Percentiles rank a stretch among this genome's conserved stretches.
Conservation (phyloP, 2,797 vertebrate genomes). For the Tympanoctomys barrerae region DNA sequence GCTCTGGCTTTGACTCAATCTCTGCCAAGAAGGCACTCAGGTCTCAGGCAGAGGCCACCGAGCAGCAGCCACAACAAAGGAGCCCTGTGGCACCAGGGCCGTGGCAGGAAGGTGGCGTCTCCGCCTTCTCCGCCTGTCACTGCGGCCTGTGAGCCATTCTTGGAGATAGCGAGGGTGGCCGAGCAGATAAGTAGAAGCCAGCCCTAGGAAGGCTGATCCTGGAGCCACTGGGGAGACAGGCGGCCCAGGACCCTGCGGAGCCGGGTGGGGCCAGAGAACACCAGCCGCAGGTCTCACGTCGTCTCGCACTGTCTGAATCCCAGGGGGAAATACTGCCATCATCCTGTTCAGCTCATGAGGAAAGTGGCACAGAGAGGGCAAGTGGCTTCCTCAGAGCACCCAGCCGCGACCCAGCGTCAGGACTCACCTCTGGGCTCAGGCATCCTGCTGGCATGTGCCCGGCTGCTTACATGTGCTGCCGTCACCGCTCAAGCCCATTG, state of each 20-base stretch:
- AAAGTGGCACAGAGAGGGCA: neutral
- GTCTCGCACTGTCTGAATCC: fast-evolving
- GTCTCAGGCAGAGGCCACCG: fast-evolving
- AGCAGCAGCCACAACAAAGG: neutral
- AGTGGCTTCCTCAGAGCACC: neutral
- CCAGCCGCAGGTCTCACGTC: neutral
- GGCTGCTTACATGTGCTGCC: fast-evolving
- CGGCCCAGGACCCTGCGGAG: neutral
- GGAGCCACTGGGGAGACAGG: neutral
- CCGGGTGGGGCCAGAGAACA: neutral
- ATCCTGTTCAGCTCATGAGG: neutral
- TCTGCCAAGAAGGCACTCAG: conserved; percentile 73
- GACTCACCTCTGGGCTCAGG: neutral
- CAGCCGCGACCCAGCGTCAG: fast-evolving
- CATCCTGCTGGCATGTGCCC: fast-evolving
- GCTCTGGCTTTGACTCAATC: neutral
- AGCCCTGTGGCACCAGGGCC: conserved; percentile 1
- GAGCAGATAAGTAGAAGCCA: neutral
- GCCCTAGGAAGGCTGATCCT: neutral
- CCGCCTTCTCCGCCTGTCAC: neutral
- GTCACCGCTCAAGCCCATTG: neutral
- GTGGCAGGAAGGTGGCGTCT: fast-evolving
- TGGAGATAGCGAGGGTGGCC: neutral
- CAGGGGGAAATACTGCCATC: fast-evolving
- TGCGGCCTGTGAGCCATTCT: neutral